Percentiles rank a stretch among this genome's conserved stretches.
phyloP scores from a whole-genome alignment of 2,888 invertebrate species.

The Ischnus inquisitorius region DNA sequence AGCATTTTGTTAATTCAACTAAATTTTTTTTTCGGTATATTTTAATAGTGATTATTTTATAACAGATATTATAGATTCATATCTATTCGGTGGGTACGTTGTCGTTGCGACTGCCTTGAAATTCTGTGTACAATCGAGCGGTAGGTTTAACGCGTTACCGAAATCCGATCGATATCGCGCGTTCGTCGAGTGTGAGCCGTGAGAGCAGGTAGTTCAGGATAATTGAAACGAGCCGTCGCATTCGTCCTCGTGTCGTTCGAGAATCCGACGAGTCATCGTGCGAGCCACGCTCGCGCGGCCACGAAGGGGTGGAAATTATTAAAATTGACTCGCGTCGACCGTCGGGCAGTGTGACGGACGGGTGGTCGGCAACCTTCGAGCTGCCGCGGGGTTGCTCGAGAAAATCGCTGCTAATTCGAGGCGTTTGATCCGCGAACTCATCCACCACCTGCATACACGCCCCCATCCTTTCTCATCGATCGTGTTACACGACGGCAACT shows the following conservation, averaged over 20 bases:
- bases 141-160: conserved; percentile 14
- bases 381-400: conserved; percentile 66
- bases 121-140: background rate
- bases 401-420: conserved; percentile 80
- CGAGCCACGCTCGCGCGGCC: conserved; percentile 56
- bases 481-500: conserved; percentile 28
- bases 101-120: conserved; percentile 1
- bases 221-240: conserved; percentile 76
- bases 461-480: conserved; percentile 56
- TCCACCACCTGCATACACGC: conserved; percentile 78
- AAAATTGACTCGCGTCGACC: conserved; percentile 78
- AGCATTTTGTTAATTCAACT: no score
- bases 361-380: conserved; percentile 44
- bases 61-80: conserved; percentile 16
- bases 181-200: conserved; percentile 64
- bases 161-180: conserved; percentile 67
- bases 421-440: conserved; percentile 79
- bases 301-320: conserved; percentile 75
- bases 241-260: conserved; percentile 55
- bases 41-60: background rate
- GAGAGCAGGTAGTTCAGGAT: conserved; percentile 73
- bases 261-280: conserved; percentile 79
- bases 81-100: conserved; percentile 9
- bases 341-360: conserved; percentile 41
- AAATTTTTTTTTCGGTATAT: no score